Evolutionary conservation across 1,140 invertebrate genomes (phyloP).

Genomic region (Mycetomoellerius zeteki): DNA sequence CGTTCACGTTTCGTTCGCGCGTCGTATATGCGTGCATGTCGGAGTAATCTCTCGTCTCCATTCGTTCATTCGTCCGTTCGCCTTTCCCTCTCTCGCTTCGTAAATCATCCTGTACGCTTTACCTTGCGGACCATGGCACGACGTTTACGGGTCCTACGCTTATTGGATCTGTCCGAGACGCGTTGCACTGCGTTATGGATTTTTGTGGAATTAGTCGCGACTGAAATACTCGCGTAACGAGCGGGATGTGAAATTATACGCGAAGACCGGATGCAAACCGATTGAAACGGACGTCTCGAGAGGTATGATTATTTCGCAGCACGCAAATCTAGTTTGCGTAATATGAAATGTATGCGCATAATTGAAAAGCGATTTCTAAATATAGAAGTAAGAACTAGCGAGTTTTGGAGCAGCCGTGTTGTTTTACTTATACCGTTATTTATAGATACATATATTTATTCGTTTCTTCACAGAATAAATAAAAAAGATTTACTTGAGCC

Average conservation of each 20-base stretch:
- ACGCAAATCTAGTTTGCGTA: background rate
- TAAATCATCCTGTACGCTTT: slow-evolving; percentile 75
- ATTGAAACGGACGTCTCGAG: slow-evolving; percentile 53
- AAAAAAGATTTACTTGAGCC: background rate
- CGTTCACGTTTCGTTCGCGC: slow-evolving; percentile 23
- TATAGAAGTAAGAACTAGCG: background rate
- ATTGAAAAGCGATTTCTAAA: slow-evolving; percentile 14
- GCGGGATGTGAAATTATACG: slow-evolving; percentile 31
- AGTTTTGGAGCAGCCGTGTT: too few species aligned
- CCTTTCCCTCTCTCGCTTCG: slow-evolving; percentile 58
- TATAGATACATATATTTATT: slow-evolving; percentile 3
- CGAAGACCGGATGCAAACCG: background rate
- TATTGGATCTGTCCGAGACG: slow-evolving; percentile 64
- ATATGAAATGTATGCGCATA: background rate
- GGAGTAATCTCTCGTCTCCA: slow-evolving; percentile 13
- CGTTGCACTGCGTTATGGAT: slow-evolving; percentile 39
- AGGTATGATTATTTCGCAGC: slow-evolving; percentile 13
- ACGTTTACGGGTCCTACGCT: slow-evolving; percentile 72
- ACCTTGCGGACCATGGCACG: slow-evolving; percentile 46
- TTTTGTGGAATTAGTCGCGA: slow-evolving; percentile 66
- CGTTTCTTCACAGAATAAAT: background rate
- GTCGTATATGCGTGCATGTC: background rate
- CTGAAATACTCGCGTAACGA: slow-evolving; percentile 67
- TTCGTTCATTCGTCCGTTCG: slow-evolving; percentile 45
- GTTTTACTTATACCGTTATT: background rate